Conservation (phyloP, 2,113 vertebrate species). For the Oreocharis arfaki region DNA sequence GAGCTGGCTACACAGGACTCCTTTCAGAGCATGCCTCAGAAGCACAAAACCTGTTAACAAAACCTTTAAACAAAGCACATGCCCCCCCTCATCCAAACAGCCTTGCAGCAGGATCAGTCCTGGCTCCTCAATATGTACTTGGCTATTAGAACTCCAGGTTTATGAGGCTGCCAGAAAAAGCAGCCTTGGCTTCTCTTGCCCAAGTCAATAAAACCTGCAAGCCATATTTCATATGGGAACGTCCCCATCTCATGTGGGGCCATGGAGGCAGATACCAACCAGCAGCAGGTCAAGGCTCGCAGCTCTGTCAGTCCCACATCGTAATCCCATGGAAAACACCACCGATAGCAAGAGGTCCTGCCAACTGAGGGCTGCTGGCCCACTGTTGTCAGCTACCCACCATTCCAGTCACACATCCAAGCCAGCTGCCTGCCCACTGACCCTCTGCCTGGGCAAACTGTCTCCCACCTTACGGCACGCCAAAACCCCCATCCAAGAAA, state of each 20-base stretch:
- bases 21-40: not conserved
- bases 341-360: not conserved
- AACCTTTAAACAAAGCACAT: not conserved
- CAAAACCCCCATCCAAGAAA: not conserved
- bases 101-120: not conserved
- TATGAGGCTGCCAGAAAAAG: not conserved
- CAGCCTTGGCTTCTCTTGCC: not conserved
- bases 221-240: not conserved
- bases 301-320: not conserved
- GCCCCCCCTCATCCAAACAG: not conserved
- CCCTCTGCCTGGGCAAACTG: not conserved
- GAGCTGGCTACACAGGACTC: not conserved
- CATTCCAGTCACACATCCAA: not conserved
- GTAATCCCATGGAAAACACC: not conserved
- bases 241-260: not conserved
- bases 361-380: not conserved
- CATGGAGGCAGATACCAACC: not conserved
- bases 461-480: not conserved
- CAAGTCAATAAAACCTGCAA: not conserved
- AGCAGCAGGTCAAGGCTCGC: not conserved
- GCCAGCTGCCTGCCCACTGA: not conserved
- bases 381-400: not conserved
- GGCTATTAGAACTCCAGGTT: not conserved
- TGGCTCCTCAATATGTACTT: not conserved
- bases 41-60: not conserved